Evolutionary conservation across 2,797 vertebrate genomes (phyloP).

Genomic region (Ceryle rudis): DNA sequence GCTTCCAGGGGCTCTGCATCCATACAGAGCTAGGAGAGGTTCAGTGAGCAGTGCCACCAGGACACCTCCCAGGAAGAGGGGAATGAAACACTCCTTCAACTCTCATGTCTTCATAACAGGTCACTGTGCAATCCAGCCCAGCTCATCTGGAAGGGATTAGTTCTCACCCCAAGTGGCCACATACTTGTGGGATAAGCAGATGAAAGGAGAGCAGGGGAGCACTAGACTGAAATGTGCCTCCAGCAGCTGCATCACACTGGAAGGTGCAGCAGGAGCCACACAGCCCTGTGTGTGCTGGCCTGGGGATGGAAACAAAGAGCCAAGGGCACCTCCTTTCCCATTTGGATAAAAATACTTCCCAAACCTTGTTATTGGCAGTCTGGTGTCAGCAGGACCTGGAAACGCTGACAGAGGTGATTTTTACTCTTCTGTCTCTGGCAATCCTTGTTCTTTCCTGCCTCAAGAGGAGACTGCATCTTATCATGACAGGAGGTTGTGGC

Average conservation of each 20-base stretch:
- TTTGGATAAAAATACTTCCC: constrained; percentile 54
- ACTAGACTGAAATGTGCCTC: neutral
- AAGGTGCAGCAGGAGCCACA: neutral
- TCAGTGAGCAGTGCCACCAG: neutral
- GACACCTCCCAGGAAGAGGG: neutral
- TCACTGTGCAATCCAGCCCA: neutral
- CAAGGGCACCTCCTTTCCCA: constrained; percentile 38
- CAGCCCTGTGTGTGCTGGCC: neutral
- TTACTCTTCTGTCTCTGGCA: constrained; percentile 1
- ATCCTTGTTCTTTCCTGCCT: neutral
- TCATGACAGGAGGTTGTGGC: neutral
- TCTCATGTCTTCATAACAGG: neutral
- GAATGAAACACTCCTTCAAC: neutral
- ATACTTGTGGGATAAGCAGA: neutral
- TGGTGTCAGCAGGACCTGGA: constrained; percentile 40
- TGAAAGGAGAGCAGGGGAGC: neutral
- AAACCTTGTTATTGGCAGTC: constrained; percentile 48
- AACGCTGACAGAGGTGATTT: constrained; percentile 38
- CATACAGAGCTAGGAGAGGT: neutral
- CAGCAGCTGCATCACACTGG: neutral
- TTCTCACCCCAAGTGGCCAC: neutral
- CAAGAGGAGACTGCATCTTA: neutral
- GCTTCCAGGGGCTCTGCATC: neutral
- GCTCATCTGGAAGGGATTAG: neutral
- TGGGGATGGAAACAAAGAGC: neutral